These are phyloP conservation scores for Atherix ibis DNA, from an alignment of 2,888 invertebrate genomes.

Conservation along the genomic window DNA sequence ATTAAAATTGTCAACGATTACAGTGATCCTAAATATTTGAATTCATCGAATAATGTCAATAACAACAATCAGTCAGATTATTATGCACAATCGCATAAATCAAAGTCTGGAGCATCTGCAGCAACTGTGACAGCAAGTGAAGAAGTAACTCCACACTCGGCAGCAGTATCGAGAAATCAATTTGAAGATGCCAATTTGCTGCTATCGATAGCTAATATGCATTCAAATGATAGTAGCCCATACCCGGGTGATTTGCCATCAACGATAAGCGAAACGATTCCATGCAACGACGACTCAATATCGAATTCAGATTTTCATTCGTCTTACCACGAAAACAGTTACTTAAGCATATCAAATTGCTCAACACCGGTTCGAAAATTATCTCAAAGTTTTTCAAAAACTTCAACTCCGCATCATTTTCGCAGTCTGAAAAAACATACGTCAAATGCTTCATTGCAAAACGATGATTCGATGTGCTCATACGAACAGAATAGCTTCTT, in stretches of 20 bases:
- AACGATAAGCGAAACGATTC: slow-evolving; percentile 2
- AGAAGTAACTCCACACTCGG: slow-evolving; percentile 3
- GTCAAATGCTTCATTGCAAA: slow-evolving; percentile 13
- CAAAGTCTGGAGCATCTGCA: background rate
- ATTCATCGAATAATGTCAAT: slow-evolving; percentile 13
- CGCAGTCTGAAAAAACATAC: slow-evolving; percentile 11
- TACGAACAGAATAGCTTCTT: slow-evolving; percentile 33
- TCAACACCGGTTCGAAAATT: slow-evolving; percentile 11
- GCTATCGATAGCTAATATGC: slow-evolving; percentile 16
- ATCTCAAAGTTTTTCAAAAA: slow-evolving; percentile 17
- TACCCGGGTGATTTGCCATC: slow-evolving; percentile 1
- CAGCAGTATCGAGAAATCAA: slow-evolving; percentile 16
- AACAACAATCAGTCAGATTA: slow-evolving; percentile 23
- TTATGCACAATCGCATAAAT: background rate
- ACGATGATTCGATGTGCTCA: slow-evolving; percentile 26
- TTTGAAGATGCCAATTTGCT: slow-evolving; percentile 17
- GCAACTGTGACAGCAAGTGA: no score
- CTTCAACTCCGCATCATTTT: slow-evolving; percentile 19
- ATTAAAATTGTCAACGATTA: slow-evolving; percentile 17
- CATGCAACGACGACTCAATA: slow-evolving; percentile 9
- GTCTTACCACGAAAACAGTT: slow-evolving; percentile 9
- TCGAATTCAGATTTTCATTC: slow-evolving; percentile 13
- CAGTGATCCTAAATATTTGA: slow-evolving; percentile 13
- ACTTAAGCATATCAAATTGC: slow-evolving; percentile 8
- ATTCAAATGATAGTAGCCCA: slow-evolving; percentile 9